phyloP scores from a whole-genome alignment of 2,113 vertebrate genomes.

The Copsychus sechellarum region DNA sequence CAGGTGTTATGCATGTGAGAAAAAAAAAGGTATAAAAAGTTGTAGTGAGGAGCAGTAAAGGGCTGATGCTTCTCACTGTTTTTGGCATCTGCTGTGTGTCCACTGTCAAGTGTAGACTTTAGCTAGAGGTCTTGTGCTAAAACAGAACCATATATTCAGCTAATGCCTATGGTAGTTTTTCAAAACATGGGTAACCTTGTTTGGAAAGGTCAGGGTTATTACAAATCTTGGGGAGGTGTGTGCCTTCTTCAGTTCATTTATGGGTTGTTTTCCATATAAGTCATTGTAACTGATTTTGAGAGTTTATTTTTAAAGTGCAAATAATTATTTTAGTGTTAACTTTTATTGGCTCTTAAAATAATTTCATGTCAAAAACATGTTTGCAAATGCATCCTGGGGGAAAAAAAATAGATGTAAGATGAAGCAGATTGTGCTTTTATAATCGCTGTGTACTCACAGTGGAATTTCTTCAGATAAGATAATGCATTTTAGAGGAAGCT shows the following conservation, averaged over 20 bases:
- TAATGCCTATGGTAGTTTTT: not conserved
- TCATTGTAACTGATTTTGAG: not conserved
- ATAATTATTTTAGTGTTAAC: not conserved
- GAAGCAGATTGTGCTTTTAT: not conserved
- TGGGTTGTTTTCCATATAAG: not conserved
- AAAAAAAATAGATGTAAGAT: rapidly evolving
- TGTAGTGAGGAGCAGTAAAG: not conserved
- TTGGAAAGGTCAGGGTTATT: not conserved
- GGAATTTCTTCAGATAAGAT: not conserved
- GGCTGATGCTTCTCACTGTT: not conserved
- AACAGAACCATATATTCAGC: not conserved
- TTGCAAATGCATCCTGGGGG: not conserved
- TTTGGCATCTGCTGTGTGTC: not conserved
- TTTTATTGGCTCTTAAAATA: not conserved
- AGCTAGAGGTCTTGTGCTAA: not conserved
- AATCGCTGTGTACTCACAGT: not conserved
- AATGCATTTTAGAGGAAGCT: not conserved
- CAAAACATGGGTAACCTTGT: not conserved
- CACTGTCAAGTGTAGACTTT: not conserved
- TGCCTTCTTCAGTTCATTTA: rapidly evolving
- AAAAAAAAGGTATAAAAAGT: not conserved
- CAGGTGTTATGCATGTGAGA: not conserved
- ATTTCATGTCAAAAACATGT: not conserved
- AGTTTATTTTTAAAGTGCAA: not conserved
- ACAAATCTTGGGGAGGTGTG: not conserved